These are phyloP conservation scores for Thymelicus acteon DNA, from an alignment of 2,888 invertebrate genomes.

Conservation along the genomic window DNA sequence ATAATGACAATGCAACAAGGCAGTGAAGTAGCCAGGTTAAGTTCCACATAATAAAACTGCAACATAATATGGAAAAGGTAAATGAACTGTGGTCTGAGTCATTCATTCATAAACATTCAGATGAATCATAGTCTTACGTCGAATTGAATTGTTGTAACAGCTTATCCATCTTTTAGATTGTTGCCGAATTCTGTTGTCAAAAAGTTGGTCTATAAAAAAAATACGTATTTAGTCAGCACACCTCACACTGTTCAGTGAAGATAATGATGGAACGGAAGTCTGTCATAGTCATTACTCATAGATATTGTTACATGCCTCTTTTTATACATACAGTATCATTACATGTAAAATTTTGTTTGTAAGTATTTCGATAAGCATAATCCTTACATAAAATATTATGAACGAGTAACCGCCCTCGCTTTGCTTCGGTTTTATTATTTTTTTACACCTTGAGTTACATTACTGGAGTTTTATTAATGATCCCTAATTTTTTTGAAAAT, in stretches of 20 bases:
- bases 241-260: not conserved
- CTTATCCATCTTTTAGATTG: conserved; percentile 3
- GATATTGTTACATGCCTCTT: not conserved
- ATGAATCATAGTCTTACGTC: conserved; percentile 57
- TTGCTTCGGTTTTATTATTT: no score
- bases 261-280: not conserved
- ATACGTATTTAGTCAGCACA: not conserved
- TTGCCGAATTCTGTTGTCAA: not conserved
- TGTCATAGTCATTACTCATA: conserved; percentile 5
- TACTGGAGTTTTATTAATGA: no score
- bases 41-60: conserved; percentile 16
- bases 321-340: no score
- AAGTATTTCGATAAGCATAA: no score
- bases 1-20: conserved; percentile 10
- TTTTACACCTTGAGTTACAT: no score
- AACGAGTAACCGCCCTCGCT: no score
- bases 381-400: no score
- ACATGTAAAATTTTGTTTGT: no score
- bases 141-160: conserved; percentile 17
- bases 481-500: no score
- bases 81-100: conserved; percentile 67
- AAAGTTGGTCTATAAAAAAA: not conserved
- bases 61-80: conserved; percentile 51
- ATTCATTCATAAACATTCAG: conserved; percentile 60
- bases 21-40: conserved; percentile 5